phyloP scores from a whole-genome alignment of 2,888 invertebrate species.

The Nasonia oneida region DNA sequence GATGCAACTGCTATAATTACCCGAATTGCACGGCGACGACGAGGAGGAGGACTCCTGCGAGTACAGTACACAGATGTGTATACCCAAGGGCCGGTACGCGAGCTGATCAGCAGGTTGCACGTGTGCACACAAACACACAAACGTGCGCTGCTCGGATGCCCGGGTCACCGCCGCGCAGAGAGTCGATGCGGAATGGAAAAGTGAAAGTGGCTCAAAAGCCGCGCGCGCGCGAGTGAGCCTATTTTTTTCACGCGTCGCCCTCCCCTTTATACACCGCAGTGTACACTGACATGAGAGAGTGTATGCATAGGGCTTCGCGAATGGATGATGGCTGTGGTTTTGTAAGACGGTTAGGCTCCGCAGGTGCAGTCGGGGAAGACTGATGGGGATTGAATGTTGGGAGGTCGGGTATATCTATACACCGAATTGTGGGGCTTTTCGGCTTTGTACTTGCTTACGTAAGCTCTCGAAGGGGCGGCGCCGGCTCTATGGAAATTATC shows the following conservation, averaged over 20 bases:
- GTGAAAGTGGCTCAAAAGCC: conserved; percentile 56
- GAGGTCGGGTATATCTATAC: not conserved
- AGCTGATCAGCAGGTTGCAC: not conserved
- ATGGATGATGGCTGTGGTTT: not conserved
- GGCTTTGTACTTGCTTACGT: not conserved
- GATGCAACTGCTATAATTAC: conserved; percentile 54
- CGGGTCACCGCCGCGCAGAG: conserved; percentile 20
- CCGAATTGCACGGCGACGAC: conserved; percentile 34
- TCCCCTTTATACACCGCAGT: not conserved
- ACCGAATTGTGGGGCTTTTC: not conserved
- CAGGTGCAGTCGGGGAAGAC: conserved; percentile 14
- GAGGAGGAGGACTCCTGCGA: not conserved
- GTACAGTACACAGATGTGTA: not conserved
- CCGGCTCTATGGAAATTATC: not conserved
- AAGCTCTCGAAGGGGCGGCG: not conserved
- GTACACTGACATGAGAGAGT: not conserved
- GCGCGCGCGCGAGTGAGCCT: conserved; percentile 5
- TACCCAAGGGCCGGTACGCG: conserved; percentile 18
- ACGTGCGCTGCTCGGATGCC: conserved; percentile 8
- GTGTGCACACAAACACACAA: too few species aligned
- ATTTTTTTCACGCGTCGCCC: conserved; percentile 37
- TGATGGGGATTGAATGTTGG: conserved; percentile 1
- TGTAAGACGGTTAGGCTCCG: not conserved
- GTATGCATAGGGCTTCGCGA: not conserved
- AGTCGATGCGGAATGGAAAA: conserved; percentile 34